Conservation (phyloP, 2,797 vertebrate genomes). For the Coluber constrictor region DNA sequence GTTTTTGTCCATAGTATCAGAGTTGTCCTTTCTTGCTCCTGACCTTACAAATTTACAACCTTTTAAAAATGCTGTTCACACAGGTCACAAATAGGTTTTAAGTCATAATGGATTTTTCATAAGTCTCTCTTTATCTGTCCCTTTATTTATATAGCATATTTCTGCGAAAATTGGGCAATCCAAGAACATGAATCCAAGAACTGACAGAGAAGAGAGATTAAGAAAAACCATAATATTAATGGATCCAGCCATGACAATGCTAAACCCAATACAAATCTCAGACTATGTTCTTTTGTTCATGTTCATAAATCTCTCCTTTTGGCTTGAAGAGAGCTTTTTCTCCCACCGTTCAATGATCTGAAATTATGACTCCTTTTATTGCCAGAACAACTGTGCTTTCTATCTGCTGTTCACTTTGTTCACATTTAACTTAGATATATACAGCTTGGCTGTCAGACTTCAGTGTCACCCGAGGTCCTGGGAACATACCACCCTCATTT, state of each 20-base stretch:
- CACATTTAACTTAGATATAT: slow-evolving; percentile 54
- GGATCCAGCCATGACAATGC: background rate
- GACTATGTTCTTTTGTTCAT: slow-evolving; percentile 4
- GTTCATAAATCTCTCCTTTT: background rate
- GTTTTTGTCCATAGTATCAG: background rate
- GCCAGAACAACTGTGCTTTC: slow-evolving; percentile 24
- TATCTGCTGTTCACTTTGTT: slow-evolving; percentile 34
- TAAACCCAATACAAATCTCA: background rate
- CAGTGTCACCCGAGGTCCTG: slow-evolving; percentile 67
- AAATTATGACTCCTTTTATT: slow-evolving; percentile 30
- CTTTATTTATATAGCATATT: background rate
- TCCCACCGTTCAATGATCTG: background rate
- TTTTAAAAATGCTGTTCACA: background rate
- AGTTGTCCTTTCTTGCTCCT: background rate
- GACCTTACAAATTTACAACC: background rate
- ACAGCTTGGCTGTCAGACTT: slow-evolving; percentile 63
- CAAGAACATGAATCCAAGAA: background rate
- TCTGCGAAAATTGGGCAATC: background rate
- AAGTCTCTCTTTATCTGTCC: background rate
- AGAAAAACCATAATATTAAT: background rate
- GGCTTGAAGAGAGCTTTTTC: background rate
- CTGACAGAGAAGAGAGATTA: background rate
- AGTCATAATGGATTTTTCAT: background rate
- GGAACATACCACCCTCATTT: slow-evolving; percentile 69
- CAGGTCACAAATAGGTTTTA: background rate